These are phyloP conservation scores for Gnathonemus echidnorhynchus DNA, from an alignment of 2,113 vertebrate genomes.

Conservation along the genomic window DNA sequence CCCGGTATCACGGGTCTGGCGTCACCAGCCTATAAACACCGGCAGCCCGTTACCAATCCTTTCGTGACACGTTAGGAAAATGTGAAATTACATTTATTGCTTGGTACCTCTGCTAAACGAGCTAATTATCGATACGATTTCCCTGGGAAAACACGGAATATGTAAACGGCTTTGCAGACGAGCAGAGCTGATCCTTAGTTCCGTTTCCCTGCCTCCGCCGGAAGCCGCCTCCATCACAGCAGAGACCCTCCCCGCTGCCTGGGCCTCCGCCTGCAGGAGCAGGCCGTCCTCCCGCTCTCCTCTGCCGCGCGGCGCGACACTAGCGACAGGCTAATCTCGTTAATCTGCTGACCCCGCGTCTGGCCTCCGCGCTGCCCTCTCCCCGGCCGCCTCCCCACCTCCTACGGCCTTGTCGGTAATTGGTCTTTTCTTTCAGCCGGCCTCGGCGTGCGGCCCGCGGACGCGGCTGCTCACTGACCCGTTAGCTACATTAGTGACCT, in stretches of 20 bases:
- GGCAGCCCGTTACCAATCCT: background rate
- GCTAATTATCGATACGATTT: background rate
- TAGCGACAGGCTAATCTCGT: background rate
- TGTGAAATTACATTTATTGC: background rate
- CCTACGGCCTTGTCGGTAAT: background rate
- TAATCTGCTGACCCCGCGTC: slow-evolving; percentile 2
- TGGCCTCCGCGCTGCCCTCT: background rate
- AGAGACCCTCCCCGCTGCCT: background rate
- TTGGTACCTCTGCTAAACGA: background rate
- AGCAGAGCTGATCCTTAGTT: background rate
- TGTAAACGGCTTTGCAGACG: background rate
- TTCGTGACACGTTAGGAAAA: background rate
- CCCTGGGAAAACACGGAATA: background rate
- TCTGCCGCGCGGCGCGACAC: background rate
- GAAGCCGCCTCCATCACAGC: background rate
- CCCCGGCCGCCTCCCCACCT: background rate
- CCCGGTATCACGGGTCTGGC: background rate
- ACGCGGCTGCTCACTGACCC: slow-evolving; percentile 9
- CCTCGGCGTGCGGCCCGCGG: background rate
- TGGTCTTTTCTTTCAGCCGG: background rate
- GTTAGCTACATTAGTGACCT: slow-evolving; percentile 1
- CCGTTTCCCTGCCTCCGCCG: background rate
- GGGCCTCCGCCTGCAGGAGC: background rate
- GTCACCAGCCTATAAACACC: background rate
- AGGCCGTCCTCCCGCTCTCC: background rate